phyloP scores from a whole-genome alignment of 2,888 invertebrate genomes.

The Phoenoteleia sp. region DNA sequence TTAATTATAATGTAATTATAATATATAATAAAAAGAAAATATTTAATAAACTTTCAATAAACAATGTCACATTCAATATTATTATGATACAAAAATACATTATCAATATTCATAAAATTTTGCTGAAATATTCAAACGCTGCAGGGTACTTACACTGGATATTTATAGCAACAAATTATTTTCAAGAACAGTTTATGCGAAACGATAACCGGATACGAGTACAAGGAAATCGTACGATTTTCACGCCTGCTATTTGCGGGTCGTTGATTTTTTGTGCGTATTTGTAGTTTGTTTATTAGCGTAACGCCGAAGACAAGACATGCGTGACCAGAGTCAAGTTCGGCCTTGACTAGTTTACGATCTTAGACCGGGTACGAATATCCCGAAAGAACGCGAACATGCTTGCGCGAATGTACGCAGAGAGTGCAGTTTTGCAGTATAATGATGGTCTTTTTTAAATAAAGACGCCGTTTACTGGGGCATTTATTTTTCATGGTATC shows the following conservation, averaged over 20 bases:
- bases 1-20: too few species aligned
- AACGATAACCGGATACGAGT: neutral
- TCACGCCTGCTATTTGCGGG: slow-evolving; percentile 10
- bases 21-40: too few species aligned
- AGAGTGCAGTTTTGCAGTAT: slow-evolving; percentile 14
- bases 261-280: neutral
- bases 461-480: slow-evolving; percentile 35
- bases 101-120: too few species aligned
- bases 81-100: too few species aligned
- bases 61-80: too few species aligned
- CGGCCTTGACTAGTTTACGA: slow-evolving; percentile 50
- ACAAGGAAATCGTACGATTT: slow-evolving; percentile 23
- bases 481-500: slow-evolving; percentile 23
- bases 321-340: slow-evolving; percentile 28
- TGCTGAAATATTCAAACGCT: too few species aligned
- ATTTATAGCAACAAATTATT: too few species aligned
- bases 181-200: too few species aligned
- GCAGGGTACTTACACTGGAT: too few species aligned
- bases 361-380: neutral
- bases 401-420: slow-evolving; percentile 7
- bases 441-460: slow-evolving; percentile 50
- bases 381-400: slow-evolving; percentile 6
- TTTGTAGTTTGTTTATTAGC: slow-evolving; percentile 35
- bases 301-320: slow-evolving; percentile 18
- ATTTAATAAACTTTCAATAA: too few species aligned